Percentiles rank a stretch among this genome's conserved stretches.
These are phyloP conservation scores for Chrysodeixis includens DNA, from an alignment of 2,888 invertebrate genomes.

Conservation along the genomic window DNA sequence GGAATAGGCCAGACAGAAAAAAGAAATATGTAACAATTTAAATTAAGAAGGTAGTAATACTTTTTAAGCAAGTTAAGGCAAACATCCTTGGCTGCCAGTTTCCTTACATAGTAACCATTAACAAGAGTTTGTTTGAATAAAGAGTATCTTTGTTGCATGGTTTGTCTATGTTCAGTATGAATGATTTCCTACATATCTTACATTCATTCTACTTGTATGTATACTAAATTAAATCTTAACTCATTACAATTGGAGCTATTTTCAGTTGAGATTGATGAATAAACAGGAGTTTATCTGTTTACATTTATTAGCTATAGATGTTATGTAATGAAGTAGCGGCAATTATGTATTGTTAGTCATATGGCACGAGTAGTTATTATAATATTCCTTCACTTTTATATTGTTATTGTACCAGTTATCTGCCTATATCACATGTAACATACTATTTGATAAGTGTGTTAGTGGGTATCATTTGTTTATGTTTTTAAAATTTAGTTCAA, in stretches of 20 bases:
- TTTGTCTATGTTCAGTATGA: constrained; percentile 6
- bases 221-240: constrained; percentile 23
- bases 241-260: constrained; percentile 23
- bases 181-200: constrained; percentile 13
- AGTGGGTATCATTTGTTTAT: not conserved
- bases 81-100: not conserved
- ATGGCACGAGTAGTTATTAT: constrained; percentile 14
- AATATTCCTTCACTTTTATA: not conserved
- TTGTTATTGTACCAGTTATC: constrained; percentile 5
- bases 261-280: constrained; percentile 16
- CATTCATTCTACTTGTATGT: constrained; percentile 8
- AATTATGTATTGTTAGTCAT: constrained; percentile 22
- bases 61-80: not conserved
- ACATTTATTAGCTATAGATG: constrained; percentile 7
- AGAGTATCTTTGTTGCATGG: constrained; percentile 2
- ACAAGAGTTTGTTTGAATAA: constrained; percentile 11
- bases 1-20: not conserved
- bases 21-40: not conserved
- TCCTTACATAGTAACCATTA: not conserved
- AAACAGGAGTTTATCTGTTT: constrained; percentile 33
- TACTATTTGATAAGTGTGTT: not conserved
- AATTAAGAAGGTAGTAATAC: not conserved
- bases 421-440: not conserved
- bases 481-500: not conserved
- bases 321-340: constrained; percentile 18